Percentiles rank a stretch among this genome's conserved stretches.
phyloP scores from a whole-genome alignment of 2,797 vertebrate species.

The Hephaestus fuliginosus region DNA sequence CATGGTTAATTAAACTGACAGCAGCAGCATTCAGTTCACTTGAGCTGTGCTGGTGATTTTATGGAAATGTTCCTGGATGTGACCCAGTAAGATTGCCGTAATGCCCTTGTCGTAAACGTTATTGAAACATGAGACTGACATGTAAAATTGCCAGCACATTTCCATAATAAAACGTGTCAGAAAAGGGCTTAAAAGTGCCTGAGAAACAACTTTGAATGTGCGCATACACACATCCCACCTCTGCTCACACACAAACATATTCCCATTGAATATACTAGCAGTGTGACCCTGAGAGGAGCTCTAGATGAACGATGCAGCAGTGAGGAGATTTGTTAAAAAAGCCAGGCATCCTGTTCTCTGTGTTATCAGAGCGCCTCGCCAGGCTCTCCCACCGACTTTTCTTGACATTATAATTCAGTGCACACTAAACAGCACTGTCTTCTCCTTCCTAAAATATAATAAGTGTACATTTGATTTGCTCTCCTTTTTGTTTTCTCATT shows the following conservation, averaged over 20 bases:
- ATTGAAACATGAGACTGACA: conserved; percentile 13
- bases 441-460: conserved; percentile 73
- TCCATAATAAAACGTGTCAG: conserved; percentile 16
- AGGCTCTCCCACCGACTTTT: conserved; percentile 46
- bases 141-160: conserved; percentile 13
- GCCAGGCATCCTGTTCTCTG: conserved; percentile 19
- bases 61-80: conserved; percentile 10
- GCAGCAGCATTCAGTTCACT: background rate
- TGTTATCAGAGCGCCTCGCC: conserved; percentile 53
- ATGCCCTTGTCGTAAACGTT: background rate
- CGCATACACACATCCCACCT: conserved; percentile 15
- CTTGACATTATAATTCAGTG: conserved; percentile 74
- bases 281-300: conserved; percentile 39
- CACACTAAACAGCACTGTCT: conserved; percentile 58
- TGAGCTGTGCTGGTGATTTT: background rate
- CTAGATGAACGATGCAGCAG: conserved; percentile 52
- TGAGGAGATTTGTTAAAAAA: conserved; percentile 66
- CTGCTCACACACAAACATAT: conserved; percentile 18
- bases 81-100: background rate
- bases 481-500: conserved; percentile 80
- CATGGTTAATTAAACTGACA: background rate
- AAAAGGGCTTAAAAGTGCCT: background rate
- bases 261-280: conserved; percentile 19
- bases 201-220: conserved; percentile 6
- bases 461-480: conserved; percentile 80